Evolutionary conservation across 1,140 invertebrate species (phyloP), one percentile per base, ranked within the genome.

Genomic region (Halictus rubicundus): DNA sequence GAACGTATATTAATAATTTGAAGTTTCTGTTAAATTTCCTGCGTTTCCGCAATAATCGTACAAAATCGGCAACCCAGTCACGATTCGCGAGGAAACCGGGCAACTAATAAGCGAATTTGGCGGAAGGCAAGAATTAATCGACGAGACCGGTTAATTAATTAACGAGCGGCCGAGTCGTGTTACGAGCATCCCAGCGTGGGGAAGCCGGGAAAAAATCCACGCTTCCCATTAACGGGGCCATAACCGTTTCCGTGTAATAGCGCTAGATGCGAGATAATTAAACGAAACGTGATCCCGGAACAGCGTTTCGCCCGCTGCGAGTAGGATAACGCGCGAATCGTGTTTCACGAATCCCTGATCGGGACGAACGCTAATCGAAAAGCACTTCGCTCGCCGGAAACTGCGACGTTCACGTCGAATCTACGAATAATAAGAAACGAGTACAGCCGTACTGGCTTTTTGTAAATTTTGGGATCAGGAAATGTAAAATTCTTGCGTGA

Each of bases 231-330:
- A 66, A 10, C 21, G 6, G 14, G 16, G 27, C 9, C 42, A 2
- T 54, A 68, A 68, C 66, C 23, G 25, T 25, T n/a, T 19, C 19
- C 9, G 16, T 49, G 52, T 68, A 68, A 68, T 54, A 27, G 49
- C 25, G 25, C 16, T 49, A 52, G 14, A 27, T 19, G 66, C 49
- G 68, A 14, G 68, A 69, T 57, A 69, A 69, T 54, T 69, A 49
- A 69, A 21, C 49, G 49, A 32, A 68, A 68, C 66, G 46, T 25
- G 66, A 68, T 25, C 23, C 49, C 23, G 14, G 25, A 42, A 42
- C 37, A 10, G 6, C 14, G 8, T 21, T 42, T 64, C 8, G 21
- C 5, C 49, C 2, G 49, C 19, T 19, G 49, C 10, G 49, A 19
- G 16, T 6, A 16, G 49, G 14, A 5, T 54, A 54, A 54, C 54